These are phyloP conservation scores for Clinocottus analis DNA, from an alignment of 2,113 vertebrate species.

Conservation along the genomic window DNA sequence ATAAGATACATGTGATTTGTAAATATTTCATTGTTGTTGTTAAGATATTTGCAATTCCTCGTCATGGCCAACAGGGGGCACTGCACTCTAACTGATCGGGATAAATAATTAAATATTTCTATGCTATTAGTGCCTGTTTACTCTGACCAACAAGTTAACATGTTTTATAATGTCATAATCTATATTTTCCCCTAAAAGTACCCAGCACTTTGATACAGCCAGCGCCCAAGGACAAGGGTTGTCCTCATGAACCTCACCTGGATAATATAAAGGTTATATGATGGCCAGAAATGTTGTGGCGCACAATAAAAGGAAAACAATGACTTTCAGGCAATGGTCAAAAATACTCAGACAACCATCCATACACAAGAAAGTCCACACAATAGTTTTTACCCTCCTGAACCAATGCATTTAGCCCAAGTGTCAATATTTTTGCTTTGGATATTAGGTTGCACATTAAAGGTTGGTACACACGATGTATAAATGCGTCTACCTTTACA, in stretches of 20 bases:
- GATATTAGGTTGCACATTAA: background rate
- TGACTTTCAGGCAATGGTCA: background rate
- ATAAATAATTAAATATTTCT: background rate
- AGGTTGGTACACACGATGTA: background rate
- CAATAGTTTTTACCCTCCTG: background rate
- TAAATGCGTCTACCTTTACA: background rate
- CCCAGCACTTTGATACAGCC: background rate
- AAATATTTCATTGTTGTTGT: constrained; percentile 54
- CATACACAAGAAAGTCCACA: background rate
- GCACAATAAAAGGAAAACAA: background rate
- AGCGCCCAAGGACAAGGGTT: background rate
- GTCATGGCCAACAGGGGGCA: constrained; percentile 47
- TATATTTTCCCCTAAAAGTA: background rate
- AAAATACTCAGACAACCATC: background rate
- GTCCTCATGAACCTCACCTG: background rate
- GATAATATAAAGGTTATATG: background rate
- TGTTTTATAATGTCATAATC: background rate
- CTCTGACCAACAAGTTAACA: background rate
- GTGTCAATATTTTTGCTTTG: background rate
- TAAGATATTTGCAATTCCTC: constrained; percentile 4
- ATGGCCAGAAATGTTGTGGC: background rate
- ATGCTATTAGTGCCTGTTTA: background rate
- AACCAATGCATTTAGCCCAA: background rate
- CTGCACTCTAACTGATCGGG: constrained; percentile 31
- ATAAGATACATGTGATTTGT: constrained; percentile 38